Conservation (phyloP, 2,888 invertebrate genomes). For the Cabera pusaria region DNA sequence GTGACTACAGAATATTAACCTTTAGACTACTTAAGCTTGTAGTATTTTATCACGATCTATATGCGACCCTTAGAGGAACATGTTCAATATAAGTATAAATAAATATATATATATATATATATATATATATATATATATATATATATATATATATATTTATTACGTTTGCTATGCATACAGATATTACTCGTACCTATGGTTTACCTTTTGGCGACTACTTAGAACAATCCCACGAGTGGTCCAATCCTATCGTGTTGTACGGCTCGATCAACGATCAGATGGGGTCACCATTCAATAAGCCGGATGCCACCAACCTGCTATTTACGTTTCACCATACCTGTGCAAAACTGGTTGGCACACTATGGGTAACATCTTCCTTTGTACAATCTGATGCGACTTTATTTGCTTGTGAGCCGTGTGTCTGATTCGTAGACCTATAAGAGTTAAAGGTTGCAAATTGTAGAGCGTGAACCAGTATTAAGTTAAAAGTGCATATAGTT, state of each 20-base stretch:
- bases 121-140: too few species aligned
- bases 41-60: too few species aligned
- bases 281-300: constrained; percentile 82
- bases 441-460: neutral
- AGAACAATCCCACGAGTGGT: constrained; percentile 35
- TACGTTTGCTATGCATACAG: too few species aligned
- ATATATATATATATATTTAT: too few species aligned
- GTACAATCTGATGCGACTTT: constrained; percentile 6
- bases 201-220: constrained; percentile 12
- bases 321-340: constrained; percentile 78
- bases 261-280: constrained; percentile 69
- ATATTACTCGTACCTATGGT: too few species aligned
- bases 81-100: too few species aligned
- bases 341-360: constrained; percentile 70
- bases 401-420: neutral
- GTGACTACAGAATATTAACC: too few species aligned
- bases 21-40: too few species aligned
- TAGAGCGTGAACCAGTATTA: constrained; percentile 2
- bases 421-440: neutral
- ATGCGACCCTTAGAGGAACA: too few species aligned
- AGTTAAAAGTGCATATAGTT: constrained; percentile 1
- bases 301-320: constrained; percentile 80
- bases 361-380: constrained; percentile 68
- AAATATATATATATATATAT: too few species aligned
- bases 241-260: constrained; percentile 49